Evolutionary conservation across 2,797 vertebrate genomes (phyloP), one percentile per base, ranked within the genome.

Genomic region (Esox lucius): DNA sequence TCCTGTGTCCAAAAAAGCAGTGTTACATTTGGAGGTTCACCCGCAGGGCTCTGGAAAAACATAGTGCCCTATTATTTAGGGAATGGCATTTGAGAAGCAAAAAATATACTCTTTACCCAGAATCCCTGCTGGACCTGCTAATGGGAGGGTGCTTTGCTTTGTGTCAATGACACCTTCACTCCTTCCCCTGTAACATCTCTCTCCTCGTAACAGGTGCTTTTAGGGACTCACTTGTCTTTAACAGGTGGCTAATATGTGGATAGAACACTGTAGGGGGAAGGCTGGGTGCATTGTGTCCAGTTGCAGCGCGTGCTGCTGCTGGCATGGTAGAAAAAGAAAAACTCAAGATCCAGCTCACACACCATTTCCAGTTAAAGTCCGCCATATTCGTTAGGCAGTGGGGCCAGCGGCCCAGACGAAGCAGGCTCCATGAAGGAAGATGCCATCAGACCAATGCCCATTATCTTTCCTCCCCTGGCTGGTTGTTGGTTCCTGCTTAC

Each of bases 71-170:
- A 61, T 61, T 61, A 24, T 24, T 9, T 12, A 61, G 22, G 56
- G 3, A 61, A 61, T 61, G 22, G 16, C 11, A 61, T 61, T 61
- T 26, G 22, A 24, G 11, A 24, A 12, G 22, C 56, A 13, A 3
- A 61, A 24, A 42, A 0, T 83, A 84, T n/a, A 86, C 91, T 92
- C 86, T 86, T 88, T 91, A 91, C 85, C 83, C 83, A 59, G 75
- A 78, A 88, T 89, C 88, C 87, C 89, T 78, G 88, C 90, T 87
- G 88, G 77, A 90, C 82, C 83, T 78, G 87, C 90, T 91, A 90
- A 90, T 31, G 28, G 28, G 28, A 1, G 79, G 87, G 81, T 83
- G 67, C 39, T 67, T 85, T 80, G 74, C 73, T 73, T 42, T 35
- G 73, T 77, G 88, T 88, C 89, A 86, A 85, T 88, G 83, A 86